These are phyloP conservation scores for Trigoniulus corallinus DNA, from an alignment of 1,140 invertebrate species.

Conservation along the genomic window DNA sequence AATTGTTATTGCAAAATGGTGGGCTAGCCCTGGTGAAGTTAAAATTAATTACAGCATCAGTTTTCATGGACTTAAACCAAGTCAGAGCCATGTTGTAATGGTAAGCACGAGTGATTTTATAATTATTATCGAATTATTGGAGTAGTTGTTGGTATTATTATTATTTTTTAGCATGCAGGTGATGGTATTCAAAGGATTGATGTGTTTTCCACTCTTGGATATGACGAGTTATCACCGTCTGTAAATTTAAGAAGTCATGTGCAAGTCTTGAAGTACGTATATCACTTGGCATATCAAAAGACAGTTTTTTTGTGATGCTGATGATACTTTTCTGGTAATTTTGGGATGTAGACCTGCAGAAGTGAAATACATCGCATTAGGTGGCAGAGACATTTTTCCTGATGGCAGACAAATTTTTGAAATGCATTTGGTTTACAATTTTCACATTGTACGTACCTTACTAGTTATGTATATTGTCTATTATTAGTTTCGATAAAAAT, in stretches of 20 bases:
- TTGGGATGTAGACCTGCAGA: no score
- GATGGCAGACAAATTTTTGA: slow-evolving; percentile 76
- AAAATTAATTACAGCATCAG: slow-evolving; percentile 53
- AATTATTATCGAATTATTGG: slow-evolving; percentile 20
- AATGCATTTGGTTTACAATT: slow-evolving; percentile 65
- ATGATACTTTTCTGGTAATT: neutral
- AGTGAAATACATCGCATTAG: slow-evolving; percentile 53
- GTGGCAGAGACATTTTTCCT: slow-evolving; percentile 61
- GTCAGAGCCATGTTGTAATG: slow-evolving; percentile 18
- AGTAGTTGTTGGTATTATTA: slow-evolving; percentile 6
- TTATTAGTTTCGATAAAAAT: slow-evolving; percentile 2
- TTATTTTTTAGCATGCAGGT: slow-evolving; percentile 38
- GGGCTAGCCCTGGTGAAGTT: slow-evolving; percentile 69
- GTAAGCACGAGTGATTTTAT: slow-evolving; percentile 22
- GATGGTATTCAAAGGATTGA: slow-evolving; percentile 57
- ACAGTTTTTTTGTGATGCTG: neutral
- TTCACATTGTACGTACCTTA: slow-evolving; percentile 40
- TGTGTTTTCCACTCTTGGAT: slow-evolving; percentile 44
- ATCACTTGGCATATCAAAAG: no score
- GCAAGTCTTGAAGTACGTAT: slow-evolving; percentile 46
- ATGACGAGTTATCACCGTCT: slow-evolving; percentile 60
- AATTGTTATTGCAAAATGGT: slow-evolving; percentile 81
- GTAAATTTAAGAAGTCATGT: slow-evolving; percentile 59
- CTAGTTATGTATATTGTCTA: slow-evolving; percentile 2
- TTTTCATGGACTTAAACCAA: slow-evolving; percentile 65